Conservation (phyloP, 2,888 invertebrate genomes). For the Lithosia quadra region DNA sequence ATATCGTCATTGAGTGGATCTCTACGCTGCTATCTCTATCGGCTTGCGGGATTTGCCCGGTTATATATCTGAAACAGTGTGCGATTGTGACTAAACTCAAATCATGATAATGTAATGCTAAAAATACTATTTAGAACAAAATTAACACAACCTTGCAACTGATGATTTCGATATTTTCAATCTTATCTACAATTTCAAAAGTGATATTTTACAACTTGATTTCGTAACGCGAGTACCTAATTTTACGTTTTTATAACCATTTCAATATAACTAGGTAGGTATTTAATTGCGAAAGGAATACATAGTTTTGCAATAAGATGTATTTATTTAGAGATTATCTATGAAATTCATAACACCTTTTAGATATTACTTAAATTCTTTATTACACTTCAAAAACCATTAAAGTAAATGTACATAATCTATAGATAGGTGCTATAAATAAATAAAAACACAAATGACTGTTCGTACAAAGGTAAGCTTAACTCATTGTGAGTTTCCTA, state of each 20-base stretch:
- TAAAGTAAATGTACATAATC: not conserved
- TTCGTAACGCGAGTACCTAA: not conserved
- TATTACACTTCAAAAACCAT: not conserved
- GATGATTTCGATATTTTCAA: conserved; percentile 1
- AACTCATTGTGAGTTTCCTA: too few relatives aligned
- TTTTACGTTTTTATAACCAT: not conserved
- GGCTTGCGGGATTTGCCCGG: too few relatives aligned
- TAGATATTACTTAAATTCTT: not conserved
- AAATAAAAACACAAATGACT: too few relatives aligned
- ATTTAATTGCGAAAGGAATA: not conserved
- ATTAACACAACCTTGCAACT: not conserved
- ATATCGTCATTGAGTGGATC: too few relatives aligned
- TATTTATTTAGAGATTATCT: not conserved
- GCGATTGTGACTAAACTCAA: not conserved
- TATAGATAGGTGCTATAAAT: too few relatives aligned
- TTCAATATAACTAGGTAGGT: not conserved
- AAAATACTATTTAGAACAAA: not conserved
- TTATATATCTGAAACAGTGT: too few relatives aligned
- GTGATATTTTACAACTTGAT: not conserved
- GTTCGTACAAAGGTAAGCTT: too few relatives aligned
- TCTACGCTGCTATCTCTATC: too few relatives aligned
- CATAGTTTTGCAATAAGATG: not conserved
- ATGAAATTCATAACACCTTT: not conserved
- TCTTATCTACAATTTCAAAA: not conserved
- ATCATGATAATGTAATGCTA: not conserved